Base-by-base conservation (phyloP, 2,888 invertebrate genomes). In the Pocota personata region DNA sequence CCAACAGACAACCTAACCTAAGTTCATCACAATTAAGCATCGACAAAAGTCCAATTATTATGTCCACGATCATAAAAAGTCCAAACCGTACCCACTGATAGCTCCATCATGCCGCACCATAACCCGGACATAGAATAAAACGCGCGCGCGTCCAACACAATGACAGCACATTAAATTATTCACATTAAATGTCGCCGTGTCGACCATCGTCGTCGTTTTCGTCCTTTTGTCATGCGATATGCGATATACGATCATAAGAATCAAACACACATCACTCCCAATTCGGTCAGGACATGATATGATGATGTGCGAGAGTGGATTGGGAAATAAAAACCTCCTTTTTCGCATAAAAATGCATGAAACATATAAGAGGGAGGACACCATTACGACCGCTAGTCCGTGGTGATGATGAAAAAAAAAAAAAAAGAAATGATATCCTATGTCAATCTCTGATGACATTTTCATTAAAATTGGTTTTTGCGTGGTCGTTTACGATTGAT, bases 361-460 rank as follows among this genome's bases (percentile, higher is more conserved):
- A 57, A 66, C 62, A 64, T 40, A 77, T 55, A 57, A 77, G 72
- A 76, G 67, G 66, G 58, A 55, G 60, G 55, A 35, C 57, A 66
- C 60, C 50, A 66, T 72, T 72, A 77, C 46, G 76, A 86, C 82
- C 86, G 52, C 82, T 82, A 67, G 76, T 48, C 52, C 12, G 46
- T 55, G 66, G 64, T 66, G 46, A 24, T 32, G 62, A 71, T 10
- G 46, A 58, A 50, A 14, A 62, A 35, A 48, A 37, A 43, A 55
- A 35, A 78, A 78, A 75, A 69, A 48, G 21, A 73, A 69, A 35
- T 76, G 78, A 87, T 79, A 71, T 83, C 83, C 79, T 82, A 71
- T 84, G 87, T 87, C 87, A 87, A 87, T 87, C 80, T 87, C 84
- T 87, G 87, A 87, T 87, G 87, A 80, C 80, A 84, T 87, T 87